A percentile compares a stretch with the other conserved stretches of the same genome.
These are phyloP conservation scores for Mirounga angustirostris DNA, from an alignment of 2,113 vertebrate genomes.

Conservation along the genomic window DNA sequence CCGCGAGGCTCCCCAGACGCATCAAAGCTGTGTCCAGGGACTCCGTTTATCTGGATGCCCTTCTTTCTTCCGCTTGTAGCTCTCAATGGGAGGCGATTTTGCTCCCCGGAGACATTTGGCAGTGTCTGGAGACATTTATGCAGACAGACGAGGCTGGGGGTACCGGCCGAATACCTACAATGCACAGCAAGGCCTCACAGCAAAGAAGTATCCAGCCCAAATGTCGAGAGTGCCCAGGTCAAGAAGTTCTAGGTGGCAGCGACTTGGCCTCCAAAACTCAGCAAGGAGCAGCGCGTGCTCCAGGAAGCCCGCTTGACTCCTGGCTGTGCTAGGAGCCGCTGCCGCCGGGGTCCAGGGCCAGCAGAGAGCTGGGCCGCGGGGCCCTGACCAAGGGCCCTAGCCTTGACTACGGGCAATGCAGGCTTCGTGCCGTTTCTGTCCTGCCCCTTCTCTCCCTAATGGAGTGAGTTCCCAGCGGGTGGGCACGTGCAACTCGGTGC, in stretches of 20 bases:
- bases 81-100: not conserved
- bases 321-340: rapidly evolving
- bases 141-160: not conserved
- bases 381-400: not conserved
- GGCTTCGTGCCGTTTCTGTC: not conserved
- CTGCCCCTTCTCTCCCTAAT: not conserved
- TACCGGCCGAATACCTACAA: not conserved
- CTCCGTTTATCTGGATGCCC: not conserved
- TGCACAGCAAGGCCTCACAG: not conserved
- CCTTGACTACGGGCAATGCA: rapidly evolving
- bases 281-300: not conserved
- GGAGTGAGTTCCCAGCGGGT: not conserved
- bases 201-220: not conserved
- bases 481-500: rapidly evolving
- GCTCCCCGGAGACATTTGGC: not conserved
- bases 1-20: rapidly evolving
- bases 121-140: not conserved
- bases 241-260: not conserved
- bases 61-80: not conserved
- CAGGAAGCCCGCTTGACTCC: not conserved
- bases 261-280: not conserved
- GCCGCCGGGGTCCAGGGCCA: not conserved
- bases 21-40: not conserved
- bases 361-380: not conserved
- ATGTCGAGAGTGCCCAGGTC: not conserved